phyloP scores from a whole-genome alignment of 1,140 invertebrate genomes.

The Cyclina sinensis region DNA sequence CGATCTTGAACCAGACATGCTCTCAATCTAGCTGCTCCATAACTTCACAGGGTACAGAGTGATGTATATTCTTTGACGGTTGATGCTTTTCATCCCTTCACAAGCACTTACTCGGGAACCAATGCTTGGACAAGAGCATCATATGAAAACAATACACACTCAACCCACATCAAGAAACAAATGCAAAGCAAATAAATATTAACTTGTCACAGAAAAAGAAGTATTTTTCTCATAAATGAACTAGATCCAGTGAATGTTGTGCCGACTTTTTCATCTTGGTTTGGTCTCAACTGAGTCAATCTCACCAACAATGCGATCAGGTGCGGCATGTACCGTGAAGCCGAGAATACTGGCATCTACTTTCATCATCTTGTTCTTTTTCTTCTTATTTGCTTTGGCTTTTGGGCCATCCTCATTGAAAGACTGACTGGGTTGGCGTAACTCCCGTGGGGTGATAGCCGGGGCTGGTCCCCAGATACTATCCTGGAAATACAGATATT shows the following conservation, averaged over 20 bases:
- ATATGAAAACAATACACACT: constrained; percentile 1
- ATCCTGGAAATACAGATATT: constrained; percentile 88
- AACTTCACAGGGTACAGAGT: neutral
- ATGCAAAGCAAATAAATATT: constrained; percentile 39
- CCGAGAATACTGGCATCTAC: constrained; percentile 95
- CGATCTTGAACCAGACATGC: neutral
- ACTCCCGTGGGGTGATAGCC: constrained; percentile 91
- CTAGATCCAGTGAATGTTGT: neutral
- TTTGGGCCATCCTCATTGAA: constrained; percentile 87
- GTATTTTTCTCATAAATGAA: neutral
- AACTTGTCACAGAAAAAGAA: constrained; percentile 17
- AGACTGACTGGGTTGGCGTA: constrained; percentile 56
- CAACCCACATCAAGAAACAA: constrained; percentile 10
- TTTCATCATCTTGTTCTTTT: constrained; percentile 96
- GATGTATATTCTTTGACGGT: neutral
- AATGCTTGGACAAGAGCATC: neutral
- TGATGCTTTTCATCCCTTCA: neutral
- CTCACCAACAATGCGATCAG: constrained; percentile 96
- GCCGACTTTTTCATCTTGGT: neutral
- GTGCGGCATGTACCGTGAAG: constrained; percentile 96
- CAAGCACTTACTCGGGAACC: neutral
- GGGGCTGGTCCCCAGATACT: constrained; percentile 96
- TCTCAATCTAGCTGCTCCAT: neutral
- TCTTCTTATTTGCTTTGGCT: constrained; percentile 90
- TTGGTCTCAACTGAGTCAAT: constrained; percentile 89